phyloP scores from a whole-genome alignment of 2,888 invertebrate species.

The Spodoptera picta region DNA sequence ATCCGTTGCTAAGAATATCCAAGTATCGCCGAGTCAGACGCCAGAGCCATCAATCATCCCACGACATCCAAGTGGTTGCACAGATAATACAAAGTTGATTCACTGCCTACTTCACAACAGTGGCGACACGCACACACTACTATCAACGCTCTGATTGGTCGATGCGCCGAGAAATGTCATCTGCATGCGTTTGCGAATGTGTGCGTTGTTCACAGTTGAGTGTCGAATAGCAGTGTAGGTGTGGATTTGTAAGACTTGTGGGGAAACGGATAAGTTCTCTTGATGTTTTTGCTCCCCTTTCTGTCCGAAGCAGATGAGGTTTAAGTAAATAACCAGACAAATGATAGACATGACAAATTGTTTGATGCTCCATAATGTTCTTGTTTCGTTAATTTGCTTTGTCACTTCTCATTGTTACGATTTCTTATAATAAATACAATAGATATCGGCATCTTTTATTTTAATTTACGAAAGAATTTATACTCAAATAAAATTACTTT shows the following conservation, averaged over 20 bases:
- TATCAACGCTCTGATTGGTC: conserved; percentile 17
- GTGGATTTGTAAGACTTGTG: conserved; percentile 36
- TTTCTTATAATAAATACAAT: conserved; percentile 27
- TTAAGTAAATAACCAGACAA: conserved; percentile 77
- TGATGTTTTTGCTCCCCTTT: conserved; percentile 68
- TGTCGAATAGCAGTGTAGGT: conserved; percentile 9
- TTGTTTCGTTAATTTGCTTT: conserved; percentile 62
- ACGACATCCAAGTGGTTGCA: conserved; percentile 67
- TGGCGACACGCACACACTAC: conserved; percentile 40
- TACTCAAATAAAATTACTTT: too few species aligned
- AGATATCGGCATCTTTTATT: too few species aligned
- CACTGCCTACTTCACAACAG: conserved; percentile 45
- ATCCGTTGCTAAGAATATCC: conserved; percentile 64
- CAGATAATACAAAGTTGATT: conserved; percentile 49
- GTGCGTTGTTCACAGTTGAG: conserved; percentile 21
- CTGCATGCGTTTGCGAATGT: conserved; percentile 8
- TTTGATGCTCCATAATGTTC: conserved; percentile 68
- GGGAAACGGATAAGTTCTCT: conserved; percentile 48
- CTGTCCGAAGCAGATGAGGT: conserved; percentile 74
- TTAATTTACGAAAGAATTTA: too few species aligned
- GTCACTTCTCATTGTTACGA: conserved; percentile 34
- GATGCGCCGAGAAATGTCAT: conserved; percentile 12
- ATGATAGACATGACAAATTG: conserved; percentile 79
- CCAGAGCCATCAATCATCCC: conserved; percentile 74
- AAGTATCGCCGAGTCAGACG: conserved; percentile 64